Evolutionary conservation across 2,888 invertebrate species (phyloP), one percentile per base, ranked within the genome.

Genomic region (Pinctada fucata): DNA sequence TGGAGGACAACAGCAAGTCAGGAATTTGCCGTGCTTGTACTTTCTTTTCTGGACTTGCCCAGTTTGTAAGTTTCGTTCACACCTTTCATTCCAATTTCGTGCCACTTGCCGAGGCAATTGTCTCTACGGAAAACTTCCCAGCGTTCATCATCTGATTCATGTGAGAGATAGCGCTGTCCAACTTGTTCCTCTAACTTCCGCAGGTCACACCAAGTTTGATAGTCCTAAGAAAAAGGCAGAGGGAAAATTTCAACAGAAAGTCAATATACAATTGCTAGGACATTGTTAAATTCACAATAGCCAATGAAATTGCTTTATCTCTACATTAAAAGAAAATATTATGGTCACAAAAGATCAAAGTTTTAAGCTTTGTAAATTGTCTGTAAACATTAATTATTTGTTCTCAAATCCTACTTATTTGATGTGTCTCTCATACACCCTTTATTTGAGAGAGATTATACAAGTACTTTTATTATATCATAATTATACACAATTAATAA

Each of bases 121-220:
- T 93, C 93, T 74, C 90, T 89, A 50, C 94, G 93, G 91, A 93
- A 94, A 50, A 94, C 93, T 87, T 95, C 95, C 97, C 97, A 98
- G 85, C 97, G 95, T n/a, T 95, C 95, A 92, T 98, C 98, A 91
- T 98, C 97, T 50, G 97, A 96, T 92, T 97, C 97, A 87, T 97
- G 97, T 5, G 97, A 97, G 84, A 98, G 94, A 93, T 97, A 98
- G 16, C 97, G 95, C 82, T 95, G 94, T 49, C 96, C 96, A 58
- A 96, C 95, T 65, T 94, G 76, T 50, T 84, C 94, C 94, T 99
- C 99, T 76, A 99, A 94, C 87, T 95, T 95, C 76, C 98, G 95
- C 89, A 99, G 94, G 94, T 99, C 99, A 87, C 95, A 95, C 97
- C 99, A 99, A 3, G 98, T 97, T 92, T 97, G 95, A 91, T 96